These are phyloP conservation scores for Chiridota heheva DNA, from an alignment of 35 echinoderm and acorn worm genomes.

Conservation along the genomic window DNA sequence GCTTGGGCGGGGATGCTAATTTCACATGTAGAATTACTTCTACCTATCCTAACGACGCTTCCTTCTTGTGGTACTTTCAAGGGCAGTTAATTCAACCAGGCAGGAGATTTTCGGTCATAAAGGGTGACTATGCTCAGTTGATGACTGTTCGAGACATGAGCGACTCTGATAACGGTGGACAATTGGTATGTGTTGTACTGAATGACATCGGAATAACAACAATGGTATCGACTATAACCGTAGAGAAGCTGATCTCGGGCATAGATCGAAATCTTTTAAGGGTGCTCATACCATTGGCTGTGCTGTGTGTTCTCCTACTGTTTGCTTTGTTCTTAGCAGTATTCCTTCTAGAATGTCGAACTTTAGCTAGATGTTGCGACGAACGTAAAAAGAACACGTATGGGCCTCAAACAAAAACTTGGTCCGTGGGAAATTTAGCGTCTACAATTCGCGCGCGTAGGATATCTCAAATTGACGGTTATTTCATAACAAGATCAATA, in stretches of 20 bases:
- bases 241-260: neutral
- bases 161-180: conserved; percentile 17
- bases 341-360: conserved; percentile 21
- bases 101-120: conserved; percentile 11
- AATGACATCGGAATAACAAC: conserved; percentile 21
- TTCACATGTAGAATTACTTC: conserved; percentile 42
- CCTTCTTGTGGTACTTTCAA: conserved; percentile 34
- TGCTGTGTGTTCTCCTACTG: conserved; percentile 13
- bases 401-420: conserved; percentile 13
- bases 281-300: conserved; percentile 48
- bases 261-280: conserved; percentile 30
- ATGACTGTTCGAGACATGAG: conserved; percentile 17
- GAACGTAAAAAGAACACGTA: conserved; percentile 17
- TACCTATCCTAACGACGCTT: conserved; percentile 23
- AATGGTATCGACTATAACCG: conserved; percentile 4
- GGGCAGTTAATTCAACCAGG: neutral
- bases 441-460: neutral
- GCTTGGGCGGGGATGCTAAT: conserved; percentile 18
- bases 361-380: conserved; percentile 25
- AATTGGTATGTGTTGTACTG: conserved; percentile 22
- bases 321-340: conserved; percentile 37
- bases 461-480: conserved; percentile 12
- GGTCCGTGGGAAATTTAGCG: conserved; percentile 28
- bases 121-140: neutral
- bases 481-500: conserved; percentile 33